A percentile compares a stretch with the other conserved stretches of the same genome.
phyloP scores from a whole-genome alignment of 1,140 invertebrate genomes.

The Hyles euphorbiae region DNA sequence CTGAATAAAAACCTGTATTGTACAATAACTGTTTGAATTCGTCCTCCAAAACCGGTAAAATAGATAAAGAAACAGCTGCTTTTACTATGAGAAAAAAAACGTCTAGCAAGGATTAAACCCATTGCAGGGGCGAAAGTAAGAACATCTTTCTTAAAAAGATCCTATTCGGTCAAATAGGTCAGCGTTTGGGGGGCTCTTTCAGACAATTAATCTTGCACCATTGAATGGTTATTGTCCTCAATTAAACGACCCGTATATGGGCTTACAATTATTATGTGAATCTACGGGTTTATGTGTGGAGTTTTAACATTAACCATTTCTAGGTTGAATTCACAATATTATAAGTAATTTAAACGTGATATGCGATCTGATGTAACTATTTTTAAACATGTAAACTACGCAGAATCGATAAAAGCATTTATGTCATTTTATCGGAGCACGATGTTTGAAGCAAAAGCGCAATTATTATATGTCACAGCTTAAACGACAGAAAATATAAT shows the following conservation, averaged over 20 bases:
- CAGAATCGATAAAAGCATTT: too few species aligned
- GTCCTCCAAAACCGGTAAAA: conserved; percentile 42
- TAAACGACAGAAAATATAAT: too few species aligned
- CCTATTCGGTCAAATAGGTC: conserved; percentile 13
- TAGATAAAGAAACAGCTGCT: conserved; percentile 44
- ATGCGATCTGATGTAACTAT: too few species aligned
- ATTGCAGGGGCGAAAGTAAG: conserved; percentile 11
- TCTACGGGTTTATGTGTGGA: too few species aligned
- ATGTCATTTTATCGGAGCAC: too few species aligned
- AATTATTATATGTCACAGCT: too few species aligned
- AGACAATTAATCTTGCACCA: conserved; percentile 21
- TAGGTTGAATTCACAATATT: too few species aligned
- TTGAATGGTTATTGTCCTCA: conserved; percentile 15
- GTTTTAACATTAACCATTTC: too few species aligned
- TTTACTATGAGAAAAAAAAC: conserved; percentile 49
- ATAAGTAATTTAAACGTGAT: too few species aligned
- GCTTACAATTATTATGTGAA: background rate
- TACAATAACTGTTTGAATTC: conserved; percentile 28
- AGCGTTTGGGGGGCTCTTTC: conserved; percentile 10
- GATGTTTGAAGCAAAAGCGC: too few species aligned
- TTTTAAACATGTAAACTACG: too few species aligned
- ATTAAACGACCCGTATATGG: conserved; percentile 7
- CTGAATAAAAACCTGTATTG: conserved; percentile 30
- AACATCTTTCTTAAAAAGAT: conserved; percentile 14
- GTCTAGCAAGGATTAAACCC: conserved; percentile 43